Conservation (phyloP, 2,888 invertebrate species). For the Sceliomorpha sp. region DNA sequence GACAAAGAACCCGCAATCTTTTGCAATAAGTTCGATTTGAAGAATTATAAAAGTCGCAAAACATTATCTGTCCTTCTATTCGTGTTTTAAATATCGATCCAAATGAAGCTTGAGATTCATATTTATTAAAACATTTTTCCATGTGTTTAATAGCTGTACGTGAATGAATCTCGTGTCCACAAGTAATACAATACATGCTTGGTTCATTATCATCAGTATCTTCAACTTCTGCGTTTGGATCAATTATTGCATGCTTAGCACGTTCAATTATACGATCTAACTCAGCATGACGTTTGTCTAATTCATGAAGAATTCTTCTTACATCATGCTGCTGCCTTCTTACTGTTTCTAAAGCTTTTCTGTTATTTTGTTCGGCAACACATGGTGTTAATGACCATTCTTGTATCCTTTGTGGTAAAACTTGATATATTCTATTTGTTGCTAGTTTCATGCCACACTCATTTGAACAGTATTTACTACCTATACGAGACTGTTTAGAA, state of each 20-base stretch:
- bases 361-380: slow-evolving; percentile 91
- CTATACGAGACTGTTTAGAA: slow-evolving; percentile 86
- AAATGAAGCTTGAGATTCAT: slow-evolving; percentile 98
- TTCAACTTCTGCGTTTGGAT: slow-evolving; percentile 83
- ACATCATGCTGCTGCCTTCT: slow-evolving; percentile 90
- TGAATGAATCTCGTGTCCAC: slow-evolving; percentile 97
- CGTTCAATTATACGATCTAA: slow-evolving; percentile 90
- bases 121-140: slow-evolving; percentile 99
- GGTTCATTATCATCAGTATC: slow-evolving; percentile 87
- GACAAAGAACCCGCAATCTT: slow-evolving; percentile 95
- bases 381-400: slow-evolving; percentile 95
- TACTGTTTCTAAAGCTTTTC: slow-evolving; percentile 86
- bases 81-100: slow-evolving; percentile 96
- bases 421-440: slow-evolving; percentile 90
- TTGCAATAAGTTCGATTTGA: slow-evolving; percentile 96
- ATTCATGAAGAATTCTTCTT: slow-evolving; percentile 88
- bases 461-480: slow-evolving; percentile 96
- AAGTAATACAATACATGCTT: slow-evolving; percentile 97
- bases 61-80: slow-evolving; percentile 97
- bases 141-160: slow-evolving; percentile 96
- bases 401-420: slow-evolving; percentile 92
- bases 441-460: slow-evolving; percentile 95
- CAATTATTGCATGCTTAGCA: slow-evolving; percentile 87
- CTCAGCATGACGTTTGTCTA: slow-evolving; percentile 89
- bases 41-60: slow-evolving; percentile 97